A percentile compares a stretch with the other conserved stretches of the same genome.
These are phyloP conservation scores for Bactericera cockerelli DNA, from an alignment of 1,140 invertebrate genomes.

Conservation along the genomic window DNA sequence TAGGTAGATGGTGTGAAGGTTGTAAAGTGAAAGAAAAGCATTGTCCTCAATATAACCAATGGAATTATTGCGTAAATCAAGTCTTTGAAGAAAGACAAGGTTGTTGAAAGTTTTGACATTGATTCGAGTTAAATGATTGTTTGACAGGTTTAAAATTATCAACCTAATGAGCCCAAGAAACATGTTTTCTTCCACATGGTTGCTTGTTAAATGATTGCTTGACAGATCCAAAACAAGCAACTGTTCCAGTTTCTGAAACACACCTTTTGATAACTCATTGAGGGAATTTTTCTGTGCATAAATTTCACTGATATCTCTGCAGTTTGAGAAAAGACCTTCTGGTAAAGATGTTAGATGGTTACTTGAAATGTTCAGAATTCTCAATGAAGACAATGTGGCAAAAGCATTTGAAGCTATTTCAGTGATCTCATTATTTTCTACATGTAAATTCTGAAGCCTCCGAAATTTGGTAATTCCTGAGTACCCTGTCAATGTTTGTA, in stretches of 20 bases:
- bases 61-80: slow-evolving; percentile 73
- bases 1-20: slow-evolving; percentile 69
- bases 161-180: slow-evolving; percentile 69
- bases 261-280: slow-evolving; percentile 56
- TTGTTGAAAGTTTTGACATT: slow-evolving; percentile 74
- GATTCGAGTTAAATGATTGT: slow-evolving; percentile 64
- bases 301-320: slow-evolving; percentile 61
- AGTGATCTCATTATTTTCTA: slow-evolving; percentile 70
- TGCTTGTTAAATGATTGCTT: slow-evolving; percentile 67
- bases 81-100: slow-evolving; percentile 68
- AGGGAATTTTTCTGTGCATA: slow-evolving; percentile 66
- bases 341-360: slow-evolving; percentile 62
- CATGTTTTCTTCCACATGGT: slow-evolving; percentile 62
- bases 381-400: slow-evolving; percentile 51
- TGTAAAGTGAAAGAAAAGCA: slow-evolving; percentile 69
- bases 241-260: slow-evolving; percentile 67
- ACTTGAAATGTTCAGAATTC: slow-evolving; percentile 66
- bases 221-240: slow-evolving; percentile 72
- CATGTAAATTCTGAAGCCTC: slow-evolving; percentile 53
- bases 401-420: slow-evolving; percentile 62
- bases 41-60: slow-evolving; percentile 74
- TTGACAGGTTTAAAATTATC: slow-evolving; percentile 68
- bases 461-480: slow-evolving; percentile 53
- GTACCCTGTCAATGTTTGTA: slow-evolving; percentile 48
- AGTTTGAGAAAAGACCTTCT: slow-evolving; percentile 57